Base-by-base conservation (phyloP, 2,888 invertebrate genomes). In the Eupithecia subumbrata region DNA sequence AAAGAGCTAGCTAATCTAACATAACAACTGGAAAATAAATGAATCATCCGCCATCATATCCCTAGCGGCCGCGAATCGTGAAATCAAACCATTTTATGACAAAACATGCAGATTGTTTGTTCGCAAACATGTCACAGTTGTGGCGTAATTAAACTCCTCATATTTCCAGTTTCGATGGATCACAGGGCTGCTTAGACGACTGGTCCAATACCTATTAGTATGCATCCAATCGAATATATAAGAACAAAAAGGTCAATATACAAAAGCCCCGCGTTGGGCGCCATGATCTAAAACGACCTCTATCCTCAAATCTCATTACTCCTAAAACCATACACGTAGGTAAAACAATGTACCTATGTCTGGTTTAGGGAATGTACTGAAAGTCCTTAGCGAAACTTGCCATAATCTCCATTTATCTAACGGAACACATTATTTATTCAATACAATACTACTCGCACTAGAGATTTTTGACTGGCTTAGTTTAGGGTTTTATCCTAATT, bases 111-210 rank as follows among this genome's bases (percentile, higher is more conserved):
- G 63, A 73, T 74, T 72, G 74, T 77, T 72, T 74, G 78, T 77
- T 70, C 66, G 64, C 73, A 67, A 78, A 72, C 72, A 76, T 74
- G 78, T 76, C 75, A 72, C 76, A 77, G 69, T 78, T 80, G 75
- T 71, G 68, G 48, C 66, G 75, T 73, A 76, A 78, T 79, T 77
- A 78, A 76, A 81, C 75, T 78, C 78, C 80, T 76, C 80, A 78
- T 79, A 78, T 76, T 74, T 69, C 71, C 71, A 72, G 67, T 67
- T 68, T 45, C 48, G 69, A 63, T 22, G 25, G 37, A 48, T 30
- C 68, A 73, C 67, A 68, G 72, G 2, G 25, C 40, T 63, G n/a
- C 7, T 1, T 5, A 68, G 70, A 70, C 34, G 64, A 71, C 66
- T 52, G 52, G 34, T 37, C 12, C 8, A 37, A n/a, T 66, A 5